Evolutionary conservation across 2,113 vertebrate species (phyloP), one percentile per base, ranked within the genome.

Genomic region (Chaetodon auriga): DNA sequence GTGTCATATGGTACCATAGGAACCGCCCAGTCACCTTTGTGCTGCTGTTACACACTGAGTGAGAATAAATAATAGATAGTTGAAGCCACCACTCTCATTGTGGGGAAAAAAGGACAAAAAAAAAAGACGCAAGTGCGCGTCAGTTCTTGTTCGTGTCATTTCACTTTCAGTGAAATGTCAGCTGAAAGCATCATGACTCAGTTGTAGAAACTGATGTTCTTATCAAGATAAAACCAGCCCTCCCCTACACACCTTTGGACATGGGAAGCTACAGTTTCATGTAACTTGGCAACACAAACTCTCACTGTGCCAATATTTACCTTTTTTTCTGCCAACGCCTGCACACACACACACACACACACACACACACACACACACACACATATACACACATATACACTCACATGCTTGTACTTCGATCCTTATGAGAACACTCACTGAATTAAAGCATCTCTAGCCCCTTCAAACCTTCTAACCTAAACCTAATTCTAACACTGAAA

Each of bases 201-300:
- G 36, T 9, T 35, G 1, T 0, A 61, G 13, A 49, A 19, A 43
- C 14, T 4, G 19, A 49, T 43, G 13, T 1, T 10, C 7, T 49
- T 23, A 41, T 68, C 57, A 55, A 30, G 15, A 9, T 30, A 8
- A 18, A 57, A 78, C 43, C n/a, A 77, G 51, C 2, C 10, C 13
- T 25, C 55, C 49, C 30, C 5, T 2, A 51, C 64, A 62, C 65
- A 79, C 80, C 61, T 77, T 60, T 88, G 54, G 41, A 45, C 45
- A 58, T 1, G 1, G 6, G 48, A 62, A 62, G 25, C 36, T 0
- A 14, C 69, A 6, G 49, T 53, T 75, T 62, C 8, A 35, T 53
- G 78, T 61, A 41, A 43, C 75, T 62, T 63, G 15, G 58, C 73
- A 62, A 79, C 77, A 21, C 6, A 77, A 63, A 81, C 68, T 25